Conservation (phyloP, 92 coral and sea anemone species). For the Actinernus sp. region DNA sequence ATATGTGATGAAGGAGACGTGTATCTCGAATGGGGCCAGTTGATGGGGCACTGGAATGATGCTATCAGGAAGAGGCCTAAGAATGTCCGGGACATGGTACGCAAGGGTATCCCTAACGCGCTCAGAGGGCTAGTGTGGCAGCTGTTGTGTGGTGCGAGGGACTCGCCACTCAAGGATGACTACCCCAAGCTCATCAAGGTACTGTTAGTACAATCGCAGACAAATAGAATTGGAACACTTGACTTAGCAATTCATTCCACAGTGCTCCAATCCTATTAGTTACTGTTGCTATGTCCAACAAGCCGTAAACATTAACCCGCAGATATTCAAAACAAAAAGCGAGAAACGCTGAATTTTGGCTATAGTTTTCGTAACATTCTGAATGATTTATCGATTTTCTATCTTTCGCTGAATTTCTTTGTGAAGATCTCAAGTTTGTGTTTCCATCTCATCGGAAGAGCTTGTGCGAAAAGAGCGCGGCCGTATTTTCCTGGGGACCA, state of each 20-base stretch:
- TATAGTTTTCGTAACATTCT: no score
- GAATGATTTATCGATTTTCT: no score
- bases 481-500: no score
- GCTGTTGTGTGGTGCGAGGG: constrained; percentile 92
- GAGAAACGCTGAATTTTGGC: no score
- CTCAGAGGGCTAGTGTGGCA: constrained; percentile 98
- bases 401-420: no score
- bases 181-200: constrained; percentile 91
- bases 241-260: background rate
- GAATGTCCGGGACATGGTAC: constrained; percentile 78
- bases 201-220: background rate
- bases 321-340: no score
- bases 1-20: constrained; percentile 80
- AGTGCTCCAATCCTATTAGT: background rate
- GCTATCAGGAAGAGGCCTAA: constrained; percentile 81
- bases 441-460: no score
- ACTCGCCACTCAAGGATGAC: constrained; percentile 83
- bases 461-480: no score
- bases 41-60: constrained; percentile 90
- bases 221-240: no score
- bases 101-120: constrained; percentile 94
- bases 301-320: no score
- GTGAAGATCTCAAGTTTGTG: no score
- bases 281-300: no score
- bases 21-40: constrained; percentile 91